These are phyloP conservation scores for Galerucella calmariensis DNA, from an alignment of 2,888 invertebrate genomes.

Conservation along the genomic window DNA sequence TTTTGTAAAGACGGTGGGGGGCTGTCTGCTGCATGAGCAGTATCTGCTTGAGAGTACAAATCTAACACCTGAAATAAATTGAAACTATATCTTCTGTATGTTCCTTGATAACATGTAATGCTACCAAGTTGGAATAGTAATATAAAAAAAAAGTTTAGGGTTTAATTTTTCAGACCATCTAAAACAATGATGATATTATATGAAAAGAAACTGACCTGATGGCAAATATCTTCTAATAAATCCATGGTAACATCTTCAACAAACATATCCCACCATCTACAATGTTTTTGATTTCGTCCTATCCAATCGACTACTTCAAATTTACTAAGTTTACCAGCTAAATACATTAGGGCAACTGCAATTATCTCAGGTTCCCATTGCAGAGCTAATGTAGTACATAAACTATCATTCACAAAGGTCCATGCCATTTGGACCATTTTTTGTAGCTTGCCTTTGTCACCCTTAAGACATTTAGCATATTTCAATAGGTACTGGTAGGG, in stretches of 20 bases:
- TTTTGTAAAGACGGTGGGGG: constrained; percentile 68
- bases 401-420: constrained; percentile 99
- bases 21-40: constrained; percentile 70
- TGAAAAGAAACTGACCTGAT: constrained; percentile 74
- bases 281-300: constrained; percentile 79
- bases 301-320: constrained; percentile 95
- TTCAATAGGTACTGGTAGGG: constrained; percentile 93
- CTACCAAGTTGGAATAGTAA: too few species aligned
- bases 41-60: constrained; percentile 78
- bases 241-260: constrained; percentile 95
- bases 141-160: too few species aligned
- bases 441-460: constrained; percentile 91
- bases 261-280: constrained; percentile 98
- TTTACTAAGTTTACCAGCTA: constrained; percentile 95
- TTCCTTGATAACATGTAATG: not conserved
- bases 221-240: constrained; percentile 95
- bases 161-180: too few species aligned
- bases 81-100: not conserved
- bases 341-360: constrained; percentile 96
- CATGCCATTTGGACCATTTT: constrained; percentile 99
- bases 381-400: constrained; percentile 94
- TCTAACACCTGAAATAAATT: constrained; percentile 71
- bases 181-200: not conserved
- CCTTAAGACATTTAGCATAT: constrained; percentile 93
- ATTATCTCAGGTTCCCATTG: constrained; percentile 99